Evolutionary conservation across 1,140 invertebrate species (phyloP).

Genomic region (Drosophila saltans): DNA sequence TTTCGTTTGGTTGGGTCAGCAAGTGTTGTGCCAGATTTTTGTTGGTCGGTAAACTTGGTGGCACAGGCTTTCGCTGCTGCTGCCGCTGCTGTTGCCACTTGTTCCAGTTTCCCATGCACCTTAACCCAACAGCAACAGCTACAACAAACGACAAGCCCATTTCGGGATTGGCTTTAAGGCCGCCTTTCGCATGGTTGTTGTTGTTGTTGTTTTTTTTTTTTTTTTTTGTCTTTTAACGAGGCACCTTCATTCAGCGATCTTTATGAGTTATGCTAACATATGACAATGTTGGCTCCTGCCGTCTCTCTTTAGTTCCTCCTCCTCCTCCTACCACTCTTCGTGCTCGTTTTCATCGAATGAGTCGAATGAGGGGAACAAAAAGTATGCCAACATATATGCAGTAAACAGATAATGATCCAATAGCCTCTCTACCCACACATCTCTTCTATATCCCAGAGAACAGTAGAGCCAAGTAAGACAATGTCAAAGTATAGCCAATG

Average conservation of each 20-base stretch:
- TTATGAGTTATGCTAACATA: constrained; percentile 74
- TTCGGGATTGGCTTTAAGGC: constrained; percentile 51
- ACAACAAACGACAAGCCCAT: constrained; percentile 63
- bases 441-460: not conserved
- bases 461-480: too few species aligned
- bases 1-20: constrained; percentile 32
- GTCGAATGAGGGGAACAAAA: constrained; percentile 27
- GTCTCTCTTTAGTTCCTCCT: not conserved
- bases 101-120: constrained; percentile 81
- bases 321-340: constrained; percentile 32
- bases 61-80: constrained; percentile 73
- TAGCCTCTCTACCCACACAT: constrained; percentile 43
- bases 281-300: constrained; percentile 42
- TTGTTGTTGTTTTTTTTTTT: constrained; percentile 18
- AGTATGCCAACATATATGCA: constrained; percentile 64
- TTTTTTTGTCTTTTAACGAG: constrained; percentile 40
- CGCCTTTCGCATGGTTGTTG: constrained; percentile 13
- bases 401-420: constrained; percentile 66
- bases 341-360: not conserved
- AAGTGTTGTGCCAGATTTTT: constrained; percentile 77
- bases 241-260: constrained; percentile 33
- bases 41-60: constrained; percentile 43
- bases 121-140: constrained; percentile 55
- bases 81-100: constrained; percentile 54
- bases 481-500: not conserved